Evolutionary conservation across 2,113 vertebrate species (phyloP).

Genomic region (Trochalopteron elliotii): DNA sequence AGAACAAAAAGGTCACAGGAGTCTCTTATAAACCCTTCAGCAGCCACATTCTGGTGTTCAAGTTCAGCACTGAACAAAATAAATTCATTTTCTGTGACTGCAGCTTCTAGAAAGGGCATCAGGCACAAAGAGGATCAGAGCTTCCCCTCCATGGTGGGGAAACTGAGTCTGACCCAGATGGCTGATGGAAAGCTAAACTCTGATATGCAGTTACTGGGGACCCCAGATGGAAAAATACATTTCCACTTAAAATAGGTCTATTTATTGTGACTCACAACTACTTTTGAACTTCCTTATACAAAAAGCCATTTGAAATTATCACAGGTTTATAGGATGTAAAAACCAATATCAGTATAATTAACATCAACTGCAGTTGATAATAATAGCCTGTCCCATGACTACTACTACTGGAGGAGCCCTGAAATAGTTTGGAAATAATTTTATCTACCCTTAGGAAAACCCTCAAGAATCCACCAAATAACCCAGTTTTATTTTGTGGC

Average conservation of each 20-base stretch:
- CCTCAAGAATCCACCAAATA: neutral
- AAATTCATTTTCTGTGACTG: neutral
- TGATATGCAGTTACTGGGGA: neutral
- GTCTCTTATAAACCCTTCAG: neutral
- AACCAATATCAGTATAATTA: neutral
- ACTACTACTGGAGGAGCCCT: neutral
- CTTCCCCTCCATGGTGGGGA: neutral
- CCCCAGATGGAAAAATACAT: neutral
- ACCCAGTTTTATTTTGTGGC: neutral
- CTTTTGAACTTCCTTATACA: neutral
- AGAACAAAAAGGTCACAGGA: neutral
- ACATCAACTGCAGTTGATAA: neutral
- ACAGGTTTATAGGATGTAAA: neutral
- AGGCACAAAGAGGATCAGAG: neutral
- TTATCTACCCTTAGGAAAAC: neutral
- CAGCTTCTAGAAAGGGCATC: neutral
- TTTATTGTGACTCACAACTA: neutral
- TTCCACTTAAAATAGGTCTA: neutral
- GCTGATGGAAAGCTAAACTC: neutral
- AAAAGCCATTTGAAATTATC: neutral
- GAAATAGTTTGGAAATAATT: neutral
- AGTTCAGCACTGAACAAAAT: neutral
- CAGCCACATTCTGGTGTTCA: neutral
- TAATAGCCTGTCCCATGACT: neutral
- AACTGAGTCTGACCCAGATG: neutral